These are phyloP conservation scores for Vireo griseus DNA, from an alignment of 2,797 vertebrate species.

Conservation along the genomic window DNA sequence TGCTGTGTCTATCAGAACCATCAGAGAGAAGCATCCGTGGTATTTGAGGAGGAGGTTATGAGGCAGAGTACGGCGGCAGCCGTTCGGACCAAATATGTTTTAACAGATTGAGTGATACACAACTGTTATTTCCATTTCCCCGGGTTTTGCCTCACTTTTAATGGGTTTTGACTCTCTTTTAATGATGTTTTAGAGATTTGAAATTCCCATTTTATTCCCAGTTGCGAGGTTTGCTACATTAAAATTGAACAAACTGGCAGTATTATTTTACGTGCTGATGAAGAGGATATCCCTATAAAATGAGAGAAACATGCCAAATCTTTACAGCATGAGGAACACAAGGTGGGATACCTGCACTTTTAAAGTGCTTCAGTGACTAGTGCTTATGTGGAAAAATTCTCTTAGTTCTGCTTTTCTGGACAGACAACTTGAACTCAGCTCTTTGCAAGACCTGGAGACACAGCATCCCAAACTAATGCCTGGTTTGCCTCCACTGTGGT, in stretches of 20 bases:
- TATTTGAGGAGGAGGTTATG: background rate
- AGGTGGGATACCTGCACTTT: background rate
- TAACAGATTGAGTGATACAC: background rate
- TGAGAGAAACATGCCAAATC: background rate
- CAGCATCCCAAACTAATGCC: background rate
- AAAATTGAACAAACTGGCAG: background rate
- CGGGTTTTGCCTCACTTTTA: background rate
- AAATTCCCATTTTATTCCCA: background rate
- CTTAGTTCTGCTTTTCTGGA: background rate
- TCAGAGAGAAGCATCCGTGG: background rate
- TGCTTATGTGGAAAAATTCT: background rate
- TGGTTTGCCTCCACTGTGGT: background rate
- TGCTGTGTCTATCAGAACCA: background rate
- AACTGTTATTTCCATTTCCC: background rate
- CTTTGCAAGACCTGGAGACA: background rate
- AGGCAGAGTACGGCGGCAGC: background rate
- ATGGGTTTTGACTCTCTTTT: background rate
- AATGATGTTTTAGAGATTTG: background rate
- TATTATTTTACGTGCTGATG: background rate
- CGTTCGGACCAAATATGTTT: background rate
- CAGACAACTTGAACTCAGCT: background rate
- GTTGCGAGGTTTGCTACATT: accelerated
- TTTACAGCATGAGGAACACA: background rate
- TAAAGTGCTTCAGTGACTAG: background rate
- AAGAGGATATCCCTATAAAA: background rate